A percentile compares a stretch with the other conserved stretches of the same genome.
Conservation (phyloP, 2,113 vertebrate species). For the Tor tambroides region DNA sequence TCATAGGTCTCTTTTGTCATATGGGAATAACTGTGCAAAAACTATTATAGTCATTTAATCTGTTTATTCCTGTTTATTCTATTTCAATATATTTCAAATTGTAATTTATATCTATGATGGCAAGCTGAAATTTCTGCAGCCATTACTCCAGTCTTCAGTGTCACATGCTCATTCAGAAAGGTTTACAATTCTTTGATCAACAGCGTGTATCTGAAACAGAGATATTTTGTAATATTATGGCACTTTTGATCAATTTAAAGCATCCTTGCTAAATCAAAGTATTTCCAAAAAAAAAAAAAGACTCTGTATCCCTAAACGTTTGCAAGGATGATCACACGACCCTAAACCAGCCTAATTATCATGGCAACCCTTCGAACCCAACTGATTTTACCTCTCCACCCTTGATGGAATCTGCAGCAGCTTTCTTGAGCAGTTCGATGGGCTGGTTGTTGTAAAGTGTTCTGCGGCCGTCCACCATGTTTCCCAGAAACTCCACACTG, state of each 20-base stretch:
- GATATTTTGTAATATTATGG: too few relatives aligned
- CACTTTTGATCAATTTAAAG: background rate
- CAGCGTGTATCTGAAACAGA: too few relatives aligned
- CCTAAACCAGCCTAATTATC: background rate
- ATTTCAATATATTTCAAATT: background rate
- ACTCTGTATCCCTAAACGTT: background rate
- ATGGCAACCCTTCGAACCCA: background rate
- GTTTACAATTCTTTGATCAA: too few relatives aligned
- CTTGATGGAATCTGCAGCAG: conserved; percentile 91
- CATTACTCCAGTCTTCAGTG: background rate
- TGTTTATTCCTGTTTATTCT: too few relatives aligned
- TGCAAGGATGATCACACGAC: background rate
- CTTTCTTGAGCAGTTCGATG: conserved; percentile 87
- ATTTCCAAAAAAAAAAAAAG: background rate
- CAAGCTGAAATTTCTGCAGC: background rate
- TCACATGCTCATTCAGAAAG: background rate
- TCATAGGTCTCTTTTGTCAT: background rate
- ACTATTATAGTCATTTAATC: too few relatives aligned
- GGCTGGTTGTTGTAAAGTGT: conserved; percentile 96
- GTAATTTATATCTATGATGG: background rate
- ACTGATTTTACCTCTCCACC: conserved; percentile 85
- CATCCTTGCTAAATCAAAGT: background rate
- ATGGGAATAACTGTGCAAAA: too few relatives aligned
- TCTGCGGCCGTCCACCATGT: conserved; percentile 88
- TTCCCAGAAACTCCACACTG: conserved; percentile 91